These are phyloP conservation scores for Craterocephalus amniculus DNA, from an alignment of 2,797 vertebrate genomes.

Conservation along the genomic window DNA sequence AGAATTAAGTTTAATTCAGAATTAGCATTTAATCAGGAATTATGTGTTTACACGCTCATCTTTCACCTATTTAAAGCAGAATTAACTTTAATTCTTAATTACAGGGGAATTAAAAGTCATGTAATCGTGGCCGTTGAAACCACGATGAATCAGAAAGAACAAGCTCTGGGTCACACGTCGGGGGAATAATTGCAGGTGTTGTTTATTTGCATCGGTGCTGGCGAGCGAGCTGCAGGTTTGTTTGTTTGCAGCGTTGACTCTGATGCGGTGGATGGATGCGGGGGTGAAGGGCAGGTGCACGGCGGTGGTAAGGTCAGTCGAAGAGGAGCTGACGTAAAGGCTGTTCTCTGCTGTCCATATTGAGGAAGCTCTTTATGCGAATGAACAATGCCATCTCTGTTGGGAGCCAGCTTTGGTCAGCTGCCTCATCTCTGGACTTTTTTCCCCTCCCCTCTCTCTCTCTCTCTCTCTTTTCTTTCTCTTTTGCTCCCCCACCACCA, in stretches of 20 bases:
- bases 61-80: no score
- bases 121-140: no score
- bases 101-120: no score
- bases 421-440: slow-evolving; percentile 46
- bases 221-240: neutral
- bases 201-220: neutral
- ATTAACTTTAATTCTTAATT: no score
- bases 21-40: no score
- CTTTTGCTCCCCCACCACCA: neutral
- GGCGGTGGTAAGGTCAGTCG: slow-evolving; percentile 65
- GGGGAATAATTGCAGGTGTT: neutral
- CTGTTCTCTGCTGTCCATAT: slow-evolving; percentile 74
- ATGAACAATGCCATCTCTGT: slow-evolving; percentile 81
- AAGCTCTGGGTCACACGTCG: neutral
- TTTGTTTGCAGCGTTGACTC: slow-evolving; percentile 11
- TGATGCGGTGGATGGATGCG: slow-evolving; percentile 43
- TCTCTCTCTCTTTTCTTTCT: no score
- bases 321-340: slow-evolving; percentile 65
- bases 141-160: neutral
- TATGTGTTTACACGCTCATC: no score
- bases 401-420: slow-evolving; percentile 55
- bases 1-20: no score
- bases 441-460: no score
- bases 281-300: slow-evolving; percentile 66
- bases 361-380: slow-evolving; percentile 72